A percentile compares a stretch with the other conserved stretches of the same genome.
These are phyloP conservation scores for Australoheros facetus DNA, from an alignment of 2,797 vertebrate genomes.

Conservation along the genomic window DNA sequence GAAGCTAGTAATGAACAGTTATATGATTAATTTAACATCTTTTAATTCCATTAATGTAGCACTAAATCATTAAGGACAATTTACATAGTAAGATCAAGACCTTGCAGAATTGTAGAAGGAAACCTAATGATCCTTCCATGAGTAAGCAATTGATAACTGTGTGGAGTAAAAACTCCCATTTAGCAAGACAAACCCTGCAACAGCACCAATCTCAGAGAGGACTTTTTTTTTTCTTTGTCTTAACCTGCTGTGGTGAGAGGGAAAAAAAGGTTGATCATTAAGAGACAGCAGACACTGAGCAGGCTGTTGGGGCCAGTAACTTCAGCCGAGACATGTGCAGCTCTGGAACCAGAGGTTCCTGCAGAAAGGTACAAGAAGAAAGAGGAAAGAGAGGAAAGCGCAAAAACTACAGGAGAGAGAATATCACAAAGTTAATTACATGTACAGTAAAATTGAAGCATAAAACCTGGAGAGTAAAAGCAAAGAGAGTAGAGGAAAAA, in stretches of 20 bases:
- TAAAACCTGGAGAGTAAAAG: neutral
- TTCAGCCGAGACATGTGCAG: neutral
- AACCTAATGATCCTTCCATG: neutral
- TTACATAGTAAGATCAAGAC: neutral
- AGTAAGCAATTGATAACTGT: neutral
- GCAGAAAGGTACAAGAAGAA: conserved; percentile 2
- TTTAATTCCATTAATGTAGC: neutral
- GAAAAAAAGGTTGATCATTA: neutral
- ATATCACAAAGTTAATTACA: conserved; percentile 7
- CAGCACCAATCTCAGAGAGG: neutral
- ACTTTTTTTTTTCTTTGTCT: neutral
- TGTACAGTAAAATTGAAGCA: neutral
- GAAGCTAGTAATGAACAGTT: neutral
- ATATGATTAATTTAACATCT: neutral
- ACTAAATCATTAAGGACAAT: neutral
- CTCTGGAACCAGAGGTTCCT: neutral
- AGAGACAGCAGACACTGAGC: neutral
- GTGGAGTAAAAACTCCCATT: neutral
- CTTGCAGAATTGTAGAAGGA: neutral
- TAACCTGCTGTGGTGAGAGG: neutral
- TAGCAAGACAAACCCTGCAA: neutral
- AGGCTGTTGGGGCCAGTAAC: neutral
- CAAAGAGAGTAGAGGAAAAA: neutral
- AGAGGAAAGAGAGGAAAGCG: neutral
- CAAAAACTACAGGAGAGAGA: neutral